phyloP scores from a whole-genome alignment of 2,113 vertebrate species.

The Neolamprologus ventralis region DNA sequence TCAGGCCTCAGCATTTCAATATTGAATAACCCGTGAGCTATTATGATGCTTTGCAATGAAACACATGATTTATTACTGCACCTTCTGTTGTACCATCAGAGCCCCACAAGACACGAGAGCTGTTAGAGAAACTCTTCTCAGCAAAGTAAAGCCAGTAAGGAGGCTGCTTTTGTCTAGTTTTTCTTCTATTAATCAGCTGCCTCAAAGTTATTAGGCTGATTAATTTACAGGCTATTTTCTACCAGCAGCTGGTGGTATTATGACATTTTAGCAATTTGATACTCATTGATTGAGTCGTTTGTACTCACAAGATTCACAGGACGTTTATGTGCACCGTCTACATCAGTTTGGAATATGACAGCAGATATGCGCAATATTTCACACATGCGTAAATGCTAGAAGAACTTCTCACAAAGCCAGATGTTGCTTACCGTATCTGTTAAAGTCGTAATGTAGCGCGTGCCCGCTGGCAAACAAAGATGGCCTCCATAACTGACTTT shows the following conservation, averaged over 20 bases:
- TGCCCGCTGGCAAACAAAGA: not conserved
- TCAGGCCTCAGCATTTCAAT: constrained; percentile 3
- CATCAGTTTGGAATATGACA: not conserved
- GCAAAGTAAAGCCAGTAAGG: not conserved
- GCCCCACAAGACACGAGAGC: not conserved
- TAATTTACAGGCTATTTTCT: not conserved
- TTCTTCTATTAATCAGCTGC: not conserved
- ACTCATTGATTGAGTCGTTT: not conserved
- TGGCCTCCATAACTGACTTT: not conserved
- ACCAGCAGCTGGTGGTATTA: not conserved
- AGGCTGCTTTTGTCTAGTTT: not conserved
- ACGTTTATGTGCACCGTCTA: not conserved
- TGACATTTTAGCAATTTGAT: not conserved
- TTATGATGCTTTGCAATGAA: constrained; percentile 35
- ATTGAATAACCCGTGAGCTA: constrained; percentile 33
- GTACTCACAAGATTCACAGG: not conserved
- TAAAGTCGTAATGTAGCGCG: not conserved
- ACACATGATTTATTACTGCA: constrained; percentile 49
- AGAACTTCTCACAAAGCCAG: constrained; percentile 4
- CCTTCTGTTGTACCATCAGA: constrained; percentile 32
- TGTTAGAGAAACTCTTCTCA: not conserved
- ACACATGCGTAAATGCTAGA: not conserved
- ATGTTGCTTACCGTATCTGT: constrained; percentile 14
- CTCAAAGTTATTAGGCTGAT: not conserved
- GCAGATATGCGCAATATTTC: not conserved